Evolutionary conservation across 1,140 invertebrate genomes (phyloP).

Genomic region (Meloidogyne exigua): DNA sequence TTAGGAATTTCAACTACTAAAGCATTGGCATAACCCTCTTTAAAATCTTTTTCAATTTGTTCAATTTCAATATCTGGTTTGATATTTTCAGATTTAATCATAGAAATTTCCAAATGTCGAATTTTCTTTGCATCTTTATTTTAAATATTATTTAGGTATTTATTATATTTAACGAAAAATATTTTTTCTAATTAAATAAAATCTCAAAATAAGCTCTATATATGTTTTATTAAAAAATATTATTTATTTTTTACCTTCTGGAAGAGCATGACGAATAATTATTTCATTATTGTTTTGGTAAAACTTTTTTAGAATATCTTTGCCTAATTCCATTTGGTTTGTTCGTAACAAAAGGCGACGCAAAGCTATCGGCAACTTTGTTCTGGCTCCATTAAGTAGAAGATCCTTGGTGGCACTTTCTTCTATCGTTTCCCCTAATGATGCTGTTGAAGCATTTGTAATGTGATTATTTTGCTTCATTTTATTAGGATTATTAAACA

Average conservation of each 20-base stretch:
- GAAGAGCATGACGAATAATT: neutral
- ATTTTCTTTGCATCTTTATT: neutral
- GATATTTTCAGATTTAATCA: neutral
- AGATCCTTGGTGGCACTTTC: neutral
- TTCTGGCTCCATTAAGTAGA: neutral
- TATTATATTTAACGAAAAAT: no score
- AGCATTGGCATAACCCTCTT: neutral
- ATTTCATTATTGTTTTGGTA: neutral
- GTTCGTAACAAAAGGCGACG: neutral
- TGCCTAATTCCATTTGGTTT: neutral
- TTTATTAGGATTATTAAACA: neutral
- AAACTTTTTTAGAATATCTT: neutral
- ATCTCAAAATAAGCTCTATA: no score
- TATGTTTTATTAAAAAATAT: no score
- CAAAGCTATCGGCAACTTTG: neutral
- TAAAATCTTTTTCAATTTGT: slow-evolving; percentile 1
- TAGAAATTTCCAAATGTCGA: neutral
- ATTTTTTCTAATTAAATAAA: no score
- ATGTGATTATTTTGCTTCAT: neutral
- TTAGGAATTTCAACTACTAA: neutral
- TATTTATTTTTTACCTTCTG: neutral
- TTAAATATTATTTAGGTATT: neutral
- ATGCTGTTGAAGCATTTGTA: neutral
- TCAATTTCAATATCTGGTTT: neutral
- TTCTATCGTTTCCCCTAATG: neutral